A percentile compares a stretch with the other conserved stretches of the same genome.
These are phyloP conservation scores for Acanthurus lineatus DNA, from an alignment of 2,797 vertebrate genomes.

Conservation along the genomic window DNA sequence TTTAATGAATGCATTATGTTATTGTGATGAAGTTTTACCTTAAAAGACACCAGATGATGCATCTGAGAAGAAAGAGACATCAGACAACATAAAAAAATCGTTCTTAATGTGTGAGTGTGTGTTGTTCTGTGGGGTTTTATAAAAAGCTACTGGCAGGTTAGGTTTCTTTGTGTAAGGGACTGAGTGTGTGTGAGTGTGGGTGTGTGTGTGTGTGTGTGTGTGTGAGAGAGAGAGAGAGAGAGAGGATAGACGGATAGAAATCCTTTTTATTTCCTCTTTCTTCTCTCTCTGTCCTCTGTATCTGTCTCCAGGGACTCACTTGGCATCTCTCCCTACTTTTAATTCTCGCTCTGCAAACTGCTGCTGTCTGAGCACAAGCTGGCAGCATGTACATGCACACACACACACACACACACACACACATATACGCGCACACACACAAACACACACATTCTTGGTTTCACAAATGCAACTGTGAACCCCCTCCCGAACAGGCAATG, in stretches of 20 bases:
- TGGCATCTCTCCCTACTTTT: constrained; percentile 84
- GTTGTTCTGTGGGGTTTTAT: too few species aligned
- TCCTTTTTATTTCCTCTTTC: constrained; percentile 80
- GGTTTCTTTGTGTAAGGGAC: constrained; percentile 58
- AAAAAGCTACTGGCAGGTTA: constrained; percentile 10
- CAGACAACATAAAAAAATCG: background rate
- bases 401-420: constrained; percentile 25
- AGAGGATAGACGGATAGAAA: too few species aligned
- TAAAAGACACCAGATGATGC: background rate
- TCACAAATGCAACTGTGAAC: constrained; percentile 47
- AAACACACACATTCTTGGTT: constrained; percentile 34
- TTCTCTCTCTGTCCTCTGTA: constrained; percentile 81
- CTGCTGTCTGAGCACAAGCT: constrained; percentile 83
- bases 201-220: constrained; percentile 30
- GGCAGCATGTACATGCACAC: constrained; percentile 47
- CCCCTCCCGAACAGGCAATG: constrained; percentile 37
- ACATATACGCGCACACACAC: too few species aligned
- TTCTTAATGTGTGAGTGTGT: constrained; percentile 11
- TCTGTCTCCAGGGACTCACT: constrained; percentile 83
- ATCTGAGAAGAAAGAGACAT: background rate
- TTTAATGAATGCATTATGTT: background rate
- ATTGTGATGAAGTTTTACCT: background rate
- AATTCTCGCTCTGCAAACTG: constrained; percentile 83
- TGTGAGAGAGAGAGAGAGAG: too few species aligned
- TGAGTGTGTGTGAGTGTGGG: too few species aligned